A percentile compares a stretch with the other conserved stretches of the same genome.
Conservation (phyloP, 2,888 invertebrate genomes). For the Acanthacorydalis orientalis region DNA sequence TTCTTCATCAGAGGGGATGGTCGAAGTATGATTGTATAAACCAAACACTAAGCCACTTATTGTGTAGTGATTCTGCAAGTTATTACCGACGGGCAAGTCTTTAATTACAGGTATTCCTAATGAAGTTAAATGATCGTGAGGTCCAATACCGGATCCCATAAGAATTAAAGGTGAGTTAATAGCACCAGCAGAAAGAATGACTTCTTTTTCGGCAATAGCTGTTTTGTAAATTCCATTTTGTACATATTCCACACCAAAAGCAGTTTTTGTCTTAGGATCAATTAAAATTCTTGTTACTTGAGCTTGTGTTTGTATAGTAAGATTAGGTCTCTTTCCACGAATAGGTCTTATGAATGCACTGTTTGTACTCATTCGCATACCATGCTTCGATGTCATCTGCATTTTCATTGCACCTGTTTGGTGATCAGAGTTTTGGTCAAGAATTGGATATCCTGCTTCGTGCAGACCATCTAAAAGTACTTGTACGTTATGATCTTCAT, state of each 20-base stretch:
- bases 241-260: constrained; percentile 33
- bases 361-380: constrained; percentile 42
- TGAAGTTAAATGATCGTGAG: constrained; percentile 31
- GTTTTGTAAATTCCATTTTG: constrained; percentile 27
- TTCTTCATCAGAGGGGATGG: constrained; percentile 25
- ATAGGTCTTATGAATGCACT: constrained; percentile 50
- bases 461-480: constrained; percentile 40
- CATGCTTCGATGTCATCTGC: constrained; percentile 43
- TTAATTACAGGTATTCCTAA: constrained; percentile 37
- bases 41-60: constrained; percentile 37
- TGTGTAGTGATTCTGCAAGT: constrained; percentile 60
- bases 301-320: constrained; percentile 32
- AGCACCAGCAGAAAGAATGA: constrained; percentile 40
- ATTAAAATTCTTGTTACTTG: constrained; percentile 39
- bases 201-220: constrained; percentile 38
- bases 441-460: constrained; percentile 39
- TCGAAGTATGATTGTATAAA: constrained; percentile 36
- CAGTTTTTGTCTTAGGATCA: constrained; percentile 31
- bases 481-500: constrained; percentile 38
- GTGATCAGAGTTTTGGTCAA: constrained; percentile 38
- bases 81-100: constrained; percentile 52
- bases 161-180: constrained; percentile 45
- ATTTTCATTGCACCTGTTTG: constrained; percentile 43
- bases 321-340: constrained; percentile 31
- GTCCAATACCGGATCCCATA: constrained; percentile 51